A percentile compares a stretch with the other conserved stretches of the same genome.
Conservation (phyloP, 1,140 invertebrate species). For the Pygmarrhopalites habei region DNA sequence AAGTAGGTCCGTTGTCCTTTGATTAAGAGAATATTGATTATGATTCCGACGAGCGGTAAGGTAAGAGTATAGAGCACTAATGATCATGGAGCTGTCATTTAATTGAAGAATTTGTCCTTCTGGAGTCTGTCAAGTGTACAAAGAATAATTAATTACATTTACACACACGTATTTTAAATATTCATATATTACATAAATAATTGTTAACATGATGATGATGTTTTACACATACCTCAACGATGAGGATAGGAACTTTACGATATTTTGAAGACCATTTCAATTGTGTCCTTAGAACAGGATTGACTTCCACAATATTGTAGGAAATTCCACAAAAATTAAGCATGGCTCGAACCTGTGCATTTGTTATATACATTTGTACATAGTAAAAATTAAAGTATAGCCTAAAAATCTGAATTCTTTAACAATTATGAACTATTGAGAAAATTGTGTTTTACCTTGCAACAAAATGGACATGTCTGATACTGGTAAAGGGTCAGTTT, state of each 20-base stretch:
- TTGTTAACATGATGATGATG: no score
- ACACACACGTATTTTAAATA: no score
- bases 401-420: no score
- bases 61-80: constrained; percentile 76
- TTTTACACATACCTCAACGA: no score
- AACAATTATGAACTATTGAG: no score
- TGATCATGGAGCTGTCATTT: constrained; percentile 88
- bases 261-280: constrained; percentile 84
- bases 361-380: no score
- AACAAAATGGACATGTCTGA: constrained; percentile 97
- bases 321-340: constrained; percentile 89
- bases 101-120: constrained; percentile 60
- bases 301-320: constrained; percentile 94
- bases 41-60: constrained; percentile 47
- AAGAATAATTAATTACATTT: no score
- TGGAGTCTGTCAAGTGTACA: no score
- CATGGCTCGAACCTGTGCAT: constrained; percentile 78
- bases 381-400: constrained; percentile 14
- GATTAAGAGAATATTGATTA: no score
- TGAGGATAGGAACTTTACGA: constrained; percentile 92
- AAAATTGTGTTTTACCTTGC: constrained; percentile 65
- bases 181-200: no score
- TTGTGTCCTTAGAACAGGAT: constrained; percentile 76
- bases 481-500: constrained; percentile 90
- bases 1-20: no score